Percentiles rank a stretch among this genome's conserved stretches.
Conservation (phyloP, 2,888 invertebrate genomes). For the Gortyna flavago region DNA sequence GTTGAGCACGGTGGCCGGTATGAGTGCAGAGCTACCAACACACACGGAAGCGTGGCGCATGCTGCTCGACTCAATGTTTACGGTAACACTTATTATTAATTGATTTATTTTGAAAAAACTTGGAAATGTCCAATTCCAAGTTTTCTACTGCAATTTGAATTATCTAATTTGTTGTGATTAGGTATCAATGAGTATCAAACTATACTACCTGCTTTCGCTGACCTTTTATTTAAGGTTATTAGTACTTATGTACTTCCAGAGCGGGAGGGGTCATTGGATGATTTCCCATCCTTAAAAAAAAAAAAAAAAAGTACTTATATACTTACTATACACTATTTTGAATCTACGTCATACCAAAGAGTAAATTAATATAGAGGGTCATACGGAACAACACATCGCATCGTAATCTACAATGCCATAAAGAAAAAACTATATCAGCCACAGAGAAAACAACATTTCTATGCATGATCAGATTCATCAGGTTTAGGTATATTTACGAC, state of each 20-base stretch:
- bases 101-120: background rate
- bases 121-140: no score
- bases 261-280: no score
- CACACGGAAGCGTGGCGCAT: conserved; percentile 93
- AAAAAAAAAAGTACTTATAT: no score
- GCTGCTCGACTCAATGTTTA: conserved; percentile 95
- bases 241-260: no score
- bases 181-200: background rate
- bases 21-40: conserved; percentile 94
- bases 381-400: no score
- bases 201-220: background rate
- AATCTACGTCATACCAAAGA: background rate
- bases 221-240: background rate
- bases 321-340: no score
- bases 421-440: conserved; percentile 4
- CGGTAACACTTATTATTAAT: conserved; percentile 86
- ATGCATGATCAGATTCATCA: conserved; percentile 17
- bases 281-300: no score
- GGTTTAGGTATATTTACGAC: conserved; percentile 20
- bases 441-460: conserved; percentile 10
- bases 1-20: conserved; percentile 96
- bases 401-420: background rate
- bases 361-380: no score
- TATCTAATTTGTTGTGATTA: background rate
- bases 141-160: background rate